phyloP scores from a whole-genome alignment of 2,113 vertebrate species.

The Psephotus haematonotus region DNA sequence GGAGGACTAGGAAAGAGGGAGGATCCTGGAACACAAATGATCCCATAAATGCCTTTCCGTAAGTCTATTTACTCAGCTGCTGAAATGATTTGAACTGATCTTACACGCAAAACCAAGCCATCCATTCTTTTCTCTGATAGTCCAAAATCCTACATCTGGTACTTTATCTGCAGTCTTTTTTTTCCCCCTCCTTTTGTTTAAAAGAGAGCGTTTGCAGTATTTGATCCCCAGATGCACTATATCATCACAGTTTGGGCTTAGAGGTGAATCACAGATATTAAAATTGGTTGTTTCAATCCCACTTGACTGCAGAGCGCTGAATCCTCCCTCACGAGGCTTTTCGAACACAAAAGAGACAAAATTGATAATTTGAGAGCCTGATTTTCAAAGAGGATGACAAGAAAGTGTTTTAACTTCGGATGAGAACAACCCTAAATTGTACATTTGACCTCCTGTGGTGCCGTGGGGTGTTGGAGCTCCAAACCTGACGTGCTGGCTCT shows the following conservation, averaged over 20 bases:
- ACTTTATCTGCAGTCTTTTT: background rate
- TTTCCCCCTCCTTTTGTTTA: background rate
- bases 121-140: background rate
- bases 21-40: background rate
- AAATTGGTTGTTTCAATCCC: background rate
- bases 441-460: background rate
- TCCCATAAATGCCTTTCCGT: conserved; percentile 30
- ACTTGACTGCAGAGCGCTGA: background rate
- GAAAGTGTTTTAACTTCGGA: background rate
- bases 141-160: background rate
- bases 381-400: background rate
- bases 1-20: background rate
- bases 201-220: background rate
- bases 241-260: background rate
- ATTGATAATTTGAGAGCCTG: background rate
- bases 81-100: conserved; percentile 1
- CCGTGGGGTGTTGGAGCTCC: background rate
- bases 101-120: background rate
- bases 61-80: conserved; percentile 55
- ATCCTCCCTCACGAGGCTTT: background rate
- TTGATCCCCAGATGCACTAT: background rate
- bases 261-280: background rate
- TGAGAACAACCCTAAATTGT: background rate
- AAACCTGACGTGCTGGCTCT: accelerated
- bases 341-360: background rate